phyloP scores from a whole-genome alignment of 2,797 vertebrate species.

The Picus viridis region DNA sequence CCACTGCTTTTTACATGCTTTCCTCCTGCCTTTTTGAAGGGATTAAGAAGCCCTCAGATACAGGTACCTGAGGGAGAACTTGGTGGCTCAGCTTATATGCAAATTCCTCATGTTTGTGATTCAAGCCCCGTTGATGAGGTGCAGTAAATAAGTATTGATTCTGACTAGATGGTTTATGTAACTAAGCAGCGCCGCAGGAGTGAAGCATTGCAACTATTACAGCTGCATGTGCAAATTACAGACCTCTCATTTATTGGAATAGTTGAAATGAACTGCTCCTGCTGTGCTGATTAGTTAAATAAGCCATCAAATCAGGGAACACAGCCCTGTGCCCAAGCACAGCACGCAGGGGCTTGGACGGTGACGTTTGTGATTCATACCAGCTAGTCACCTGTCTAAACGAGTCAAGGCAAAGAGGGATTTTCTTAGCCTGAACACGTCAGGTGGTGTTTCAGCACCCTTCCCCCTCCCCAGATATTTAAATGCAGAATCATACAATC shows the following conservation, averaged over 20 bases:
- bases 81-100: background rate
- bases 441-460: background rate
- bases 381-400: background rate
- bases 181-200: conserved; percentile 62
- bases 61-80: conserved; percentile 39
- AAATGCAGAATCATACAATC: background rate
- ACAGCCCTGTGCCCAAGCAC: conserved; percentile 50
- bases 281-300: conserved; percentile 71
- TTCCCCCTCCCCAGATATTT: background rate
- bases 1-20: background rate
- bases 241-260: conserved; percentile 62
- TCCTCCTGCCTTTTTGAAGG: background rate
- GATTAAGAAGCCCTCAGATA: conserved; percentile 34
- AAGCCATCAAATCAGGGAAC: conserved; percentile 70
- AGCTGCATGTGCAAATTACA: conserved; percentile 69
- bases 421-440: conserved; percentile 23
- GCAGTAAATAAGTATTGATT: conserved; percentile 73
- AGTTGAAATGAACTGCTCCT: conserved; percentile 63
- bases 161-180: conserved; percentile 66
- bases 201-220: conserved; percentile 63
- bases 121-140: conserved; percentile 67
- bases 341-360: background rate
- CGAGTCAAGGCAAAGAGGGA: background rate
- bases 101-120: conserved; percentile 47
- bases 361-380: conserved; percentile 35